These are phyloP conservation scores for Myathropa florea DNA, from an alignment of 2,888 invertebrate species.

Conservation along the genomic window DNA sequence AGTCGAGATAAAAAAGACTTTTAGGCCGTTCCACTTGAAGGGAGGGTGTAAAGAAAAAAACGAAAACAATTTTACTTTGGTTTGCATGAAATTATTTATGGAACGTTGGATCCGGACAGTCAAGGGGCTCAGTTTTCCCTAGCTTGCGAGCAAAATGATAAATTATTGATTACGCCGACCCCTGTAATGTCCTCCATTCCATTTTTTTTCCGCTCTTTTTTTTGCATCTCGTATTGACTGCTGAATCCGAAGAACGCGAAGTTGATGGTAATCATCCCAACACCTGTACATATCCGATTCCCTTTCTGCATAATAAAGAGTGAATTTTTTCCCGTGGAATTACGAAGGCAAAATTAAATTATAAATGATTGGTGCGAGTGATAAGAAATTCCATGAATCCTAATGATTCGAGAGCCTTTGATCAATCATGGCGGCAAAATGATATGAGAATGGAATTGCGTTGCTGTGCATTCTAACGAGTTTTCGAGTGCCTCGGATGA, in stretches of 20 bases:
- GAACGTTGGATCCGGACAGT: not conserved
- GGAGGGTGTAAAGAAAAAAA: not conserved
- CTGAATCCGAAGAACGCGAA: conserved; percentile 7
- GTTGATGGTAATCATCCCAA: conserved; percentile 33
- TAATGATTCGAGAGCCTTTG: conserved; percentile 56
- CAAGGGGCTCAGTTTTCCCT: not conserved
- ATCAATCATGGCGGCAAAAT: conserved; percentile 13
- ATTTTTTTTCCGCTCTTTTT: not conserved
- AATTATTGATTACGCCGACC: conserved; percentile 61
- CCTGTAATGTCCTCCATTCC: not conserved
- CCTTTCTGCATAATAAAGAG: conserved; percentile 26
- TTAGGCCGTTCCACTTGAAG: not conserved
- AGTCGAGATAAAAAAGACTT: not conserved
- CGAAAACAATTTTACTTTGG: not conserved
- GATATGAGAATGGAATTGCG: not conserved
- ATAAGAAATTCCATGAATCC: conserved; percentile 69
- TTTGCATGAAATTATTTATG: not conserved
- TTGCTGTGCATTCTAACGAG: not conserved
- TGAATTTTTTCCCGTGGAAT: conserved; percentile 39
- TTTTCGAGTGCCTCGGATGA: too few species aligned
- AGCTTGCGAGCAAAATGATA: conserved; percentile 17
- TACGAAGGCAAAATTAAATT: conserved; percentile 61
- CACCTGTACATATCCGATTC: conserved; percentile 32
- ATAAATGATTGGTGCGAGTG: conserved; percentile 63
- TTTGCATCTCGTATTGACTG: conserved; percentile 46